These are phyloP conservation scores for Aphis gossypii DNA, from an alignment of 1,140 invertebrate genomes.

Conservation along the genomic window DNA sequence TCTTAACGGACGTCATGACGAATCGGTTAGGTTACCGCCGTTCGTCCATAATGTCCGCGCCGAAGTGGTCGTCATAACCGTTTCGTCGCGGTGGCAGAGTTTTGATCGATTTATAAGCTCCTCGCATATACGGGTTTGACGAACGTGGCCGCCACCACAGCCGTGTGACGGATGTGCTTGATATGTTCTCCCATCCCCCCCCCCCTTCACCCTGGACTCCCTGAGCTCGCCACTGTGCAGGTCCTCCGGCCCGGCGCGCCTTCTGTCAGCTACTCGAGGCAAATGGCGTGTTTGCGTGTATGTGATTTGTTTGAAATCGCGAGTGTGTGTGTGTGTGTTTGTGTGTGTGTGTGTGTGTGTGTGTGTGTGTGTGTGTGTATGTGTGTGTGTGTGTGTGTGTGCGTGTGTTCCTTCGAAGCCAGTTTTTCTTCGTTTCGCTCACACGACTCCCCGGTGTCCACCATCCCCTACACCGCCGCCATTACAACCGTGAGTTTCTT, in stretches of 20 bases:
- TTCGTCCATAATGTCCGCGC: background rate
- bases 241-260: background rate
- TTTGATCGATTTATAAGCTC: conserved; percentile 24
- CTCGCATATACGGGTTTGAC: background rate
- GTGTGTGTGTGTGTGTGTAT: background rate
- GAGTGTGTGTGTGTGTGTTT: background rate
- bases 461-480: background rate
- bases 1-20: background rate
- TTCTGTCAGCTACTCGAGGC: background rate
- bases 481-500: background rate
- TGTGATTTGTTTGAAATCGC: conserved; percentile 39
- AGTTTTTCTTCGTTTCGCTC: background rate
- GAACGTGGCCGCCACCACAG: background rate
- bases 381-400: background rate
- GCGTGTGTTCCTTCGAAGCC: background rate
- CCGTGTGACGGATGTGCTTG: conserved; percentile 33
- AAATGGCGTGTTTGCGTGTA: conserved; percentile 32
- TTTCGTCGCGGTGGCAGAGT: background rate
- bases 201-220: background rate
- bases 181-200: background rate
- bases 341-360: background rate
- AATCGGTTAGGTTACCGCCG: background rate
- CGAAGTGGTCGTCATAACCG: conserved; percentile 3
- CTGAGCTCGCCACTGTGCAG: background rate
- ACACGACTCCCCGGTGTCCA: background rate